phyloP scores from a whole-genome alignment of 2,888 invertebrate genomes.

The Stenchaetothrips biformis region DNA sequence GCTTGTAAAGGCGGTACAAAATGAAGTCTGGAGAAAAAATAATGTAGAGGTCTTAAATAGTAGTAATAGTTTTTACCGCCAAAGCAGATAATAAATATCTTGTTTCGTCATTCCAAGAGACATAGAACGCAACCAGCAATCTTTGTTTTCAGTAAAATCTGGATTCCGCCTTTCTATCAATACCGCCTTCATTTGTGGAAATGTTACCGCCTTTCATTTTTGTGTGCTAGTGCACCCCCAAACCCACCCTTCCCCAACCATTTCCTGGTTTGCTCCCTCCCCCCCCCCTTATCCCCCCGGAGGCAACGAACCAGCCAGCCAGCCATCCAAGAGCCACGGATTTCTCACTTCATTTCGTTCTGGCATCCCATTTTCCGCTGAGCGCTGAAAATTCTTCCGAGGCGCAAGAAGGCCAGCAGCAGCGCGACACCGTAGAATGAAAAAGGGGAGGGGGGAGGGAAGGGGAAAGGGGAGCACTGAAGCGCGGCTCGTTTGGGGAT shows the following conservation, averaged over 20 bases:
- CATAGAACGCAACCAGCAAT: too few species aligned
- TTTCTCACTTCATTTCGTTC: constrained; percentile 25
- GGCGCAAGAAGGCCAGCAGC: not conserved
- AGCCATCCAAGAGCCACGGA: constrained; percentile 18
- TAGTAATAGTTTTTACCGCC: too few species aligned
- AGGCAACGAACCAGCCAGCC: constrained; percentile 5
- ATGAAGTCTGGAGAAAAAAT: too few species aligned
- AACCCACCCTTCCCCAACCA: not conserved
- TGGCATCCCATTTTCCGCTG: constrained; percentile 20
- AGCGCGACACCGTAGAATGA: not conserved
- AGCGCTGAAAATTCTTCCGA: constrained; percentile 9
- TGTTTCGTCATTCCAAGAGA: too few species aligned
- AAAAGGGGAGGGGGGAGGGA: not conserved
- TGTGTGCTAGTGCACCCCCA: too few species aligned
- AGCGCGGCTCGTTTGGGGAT: constrained; percentile 6
- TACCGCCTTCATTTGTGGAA: too few species aligned
- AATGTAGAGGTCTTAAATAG: too few species aligned
- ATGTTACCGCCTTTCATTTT: too few species aligned
- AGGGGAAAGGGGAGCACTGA: not conserved
- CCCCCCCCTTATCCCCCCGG: not conserved
- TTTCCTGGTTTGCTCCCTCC: not conserved
- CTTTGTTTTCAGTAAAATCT: too few species aligned
- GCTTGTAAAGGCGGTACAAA: too few species aligned
- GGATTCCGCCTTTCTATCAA: too few species aligned
- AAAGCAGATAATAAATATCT: too few species aligned